Evolutionary conservation across 2,113 vertebrate species (phyloP), one percentile per base, ranked within the genome.

Genomic region (Scalopus aquaticus): DNA sequence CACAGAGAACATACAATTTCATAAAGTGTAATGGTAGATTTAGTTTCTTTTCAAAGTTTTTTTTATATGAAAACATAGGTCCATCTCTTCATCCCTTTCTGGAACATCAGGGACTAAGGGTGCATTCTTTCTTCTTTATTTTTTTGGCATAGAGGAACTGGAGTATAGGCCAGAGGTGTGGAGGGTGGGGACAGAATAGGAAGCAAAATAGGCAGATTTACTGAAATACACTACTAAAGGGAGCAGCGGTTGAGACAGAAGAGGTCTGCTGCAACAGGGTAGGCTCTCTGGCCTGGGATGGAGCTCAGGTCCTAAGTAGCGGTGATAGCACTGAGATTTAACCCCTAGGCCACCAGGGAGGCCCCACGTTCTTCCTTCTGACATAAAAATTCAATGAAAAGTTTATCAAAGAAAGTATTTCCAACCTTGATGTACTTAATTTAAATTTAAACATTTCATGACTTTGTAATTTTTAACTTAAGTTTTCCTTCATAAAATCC

Each of bases 1-100:
- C 96, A 94, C 37, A 95, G 73, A 58, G 9, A 90, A 74, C 12
- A 30, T n/a, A 90, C 5, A 93, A 67, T 89, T 70, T 78, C 58
- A 65, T 93, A 72, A 79, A 54, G 26, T 87, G 26, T 49, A 73
- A 89, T 51, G 54, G n/a, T 86, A 77, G 42, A 80, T 74, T 77
- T 30, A 76, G 17, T 78, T 87, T 93, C 22, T 65, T 88, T 80
- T 81, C 22, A 58, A 28, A 49, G 10, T 46, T 73, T 6, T 87
- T 74, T 74, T 49, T 49, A 30, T 49, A 17, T 69, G 46, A 56
- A 15, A 91, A 77, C 2, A 15, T 35, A 78, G 11, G 1, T n/a
- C 42, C 17, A 9, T 54, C 51, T 17, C 16, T 54, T 54, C 6
- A 4, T 19, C 17, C 51, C 51, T 84, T 79, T 7, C n/a, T 58